Evolutionary conservation across 2,888 invertebrate species (phyloP), one percentile per base, ranked within the genome.

Genomic region (Lochmaea capreae): DNA sequence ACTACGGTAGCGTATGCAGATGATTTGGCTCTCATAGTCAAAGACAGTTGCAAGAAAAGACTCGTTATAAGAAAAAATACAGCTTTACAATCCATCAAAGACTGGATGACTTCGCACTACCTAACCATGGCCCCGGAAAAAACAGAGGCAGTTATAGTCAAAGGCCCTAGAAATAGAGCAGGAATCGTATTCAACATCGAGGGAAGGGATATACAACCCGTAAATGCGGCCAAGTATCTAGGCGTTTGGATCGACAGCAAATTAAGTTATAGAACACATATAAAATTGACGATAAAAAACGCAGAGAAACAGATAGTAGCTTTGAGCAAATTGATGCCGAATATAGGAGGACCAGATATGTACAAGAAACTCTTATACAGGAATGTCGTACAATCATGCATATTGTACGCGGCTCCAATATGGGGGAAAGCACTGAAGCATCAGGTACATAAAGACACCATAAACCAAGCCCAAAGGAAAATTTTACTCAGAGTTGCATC

Each of bases 1-100:
- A 63, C 43, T 8, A 11, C 65, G 2, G 65, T 67, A 33, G 77
- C 65, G 3, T 77, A 68, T 61, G 75, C 77, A 3, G 77, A 77
- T 22, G 73, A 77, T 58, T 59, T 75, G 1, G 73, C 68, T 3
- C 14, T 71, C 5, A 49, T 75, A 11, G 73, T 69, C 3, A 39
- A 18, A 12, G 58, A 6, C 9, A 67, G 68, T 46, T 16, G 9
- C 14, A 54, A 59, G 18, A 14, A 43, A 16, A 61, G 22, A 52
- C 66, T 58, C 42, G 66, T 14, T 3, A 14, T 6, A 4, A 46
- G 18, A 14, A 39, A n/a, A 2, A 26, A 65, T 42, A 26, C 5
- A 26, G n/a, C 68, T 10, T 42, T 65, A 49, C 14, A 49, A 49
- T 11, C 14, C 4, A 14, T 49, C 4, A 14, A 12, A 12, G 49